Percentiles rank a stretch among this genome's conserved stretches.
These are phyloP conservation scores for Edolisoma coerulescens DNA, from an alignment of 2,113 vertebrate species.

Conservation along the genomic window DNA sequence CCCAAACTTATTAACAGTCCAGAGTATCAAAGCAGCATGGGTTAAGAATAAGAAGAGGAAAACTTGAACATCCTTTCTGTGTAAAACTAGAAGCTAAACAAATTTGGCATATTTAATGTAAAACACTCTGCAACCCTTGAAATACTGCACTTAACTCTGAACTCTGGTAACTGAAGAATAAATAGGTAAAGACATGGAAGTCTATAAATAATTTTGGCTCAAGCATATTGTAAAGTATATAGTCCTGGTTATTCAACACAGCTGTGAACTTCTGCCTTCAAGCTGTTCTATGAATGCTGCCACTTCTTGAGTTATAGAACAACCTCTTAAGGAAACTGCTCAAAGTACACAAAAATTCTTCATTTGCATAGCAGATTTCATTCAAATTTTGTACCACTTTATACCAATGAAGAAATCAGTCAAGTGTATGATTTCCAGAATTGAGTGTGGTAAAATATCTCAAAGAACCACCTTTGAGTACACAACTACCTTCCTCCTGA, in stretches of 20 bases:
- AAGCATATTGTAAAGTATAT: not conserved
- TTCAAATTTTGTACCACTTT: not conserved
- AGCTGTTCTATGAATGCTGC: not conserved
- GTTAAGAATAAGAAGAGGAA: not conserved
- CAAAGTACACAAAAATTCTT: not conserved
- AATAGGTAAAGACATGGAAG: not conserved
- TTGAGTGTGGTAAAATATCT: not conserved
- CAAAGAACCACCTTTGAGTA: slow-evolving; percentile 15
- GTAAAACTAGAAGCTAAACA: not conserved
- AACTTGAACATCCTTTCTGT: not conserved
- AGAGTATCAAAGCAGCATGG: not conserved
- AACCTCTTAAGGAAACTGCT: not conserved
- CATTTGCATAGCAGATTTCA: not conserved
- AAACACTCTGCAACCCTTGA: not conserved
- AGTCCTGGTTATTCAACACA: not conserved
- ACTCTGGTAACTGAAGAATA: not conserved
- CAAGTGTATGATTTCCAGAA: slow-evolving; percentile 1
- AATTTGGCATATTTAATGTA: not conserved
- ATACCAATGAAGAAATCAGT: not conserved
- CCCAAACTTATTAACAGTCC: not conserved
- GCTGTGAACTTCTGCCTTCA: not conserved
- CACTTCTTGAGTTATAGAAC: not conserved
- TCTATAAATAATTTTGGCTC: not conserved
- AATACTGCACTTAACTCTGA: not conserved
- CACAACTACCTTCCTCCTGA: slow-evolving; percentile 89